Conservation (phyloP, 2,797 vertebrate species). For the Hipposideros larvatus region DNA sequence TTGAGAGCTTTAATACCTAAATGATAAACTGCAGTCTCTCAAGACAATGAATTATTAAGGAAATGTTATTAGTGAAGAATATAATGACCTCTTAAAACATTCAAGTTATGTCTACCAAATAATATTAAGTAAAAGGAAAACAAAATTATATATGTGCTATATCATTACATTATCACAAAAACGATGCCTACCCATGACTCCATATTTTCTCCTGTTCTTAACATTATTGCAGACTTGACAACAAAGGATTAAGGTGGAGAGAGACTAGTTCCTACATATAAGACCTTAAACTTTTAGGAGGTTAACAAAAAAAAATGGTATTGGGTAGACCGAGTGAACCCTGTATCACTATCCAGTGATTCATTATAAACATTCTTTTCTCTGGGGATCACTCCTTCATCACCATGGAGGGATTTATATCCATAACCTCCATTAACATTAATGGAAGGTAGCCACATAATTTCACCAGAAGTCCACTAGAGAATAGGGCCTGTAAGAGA, state of each 20-base stretch:
- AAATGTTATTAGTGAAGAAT: slow-evolving; percentile 60
- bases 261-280: slow-evolving; percentile 25
- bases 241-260: background rate
- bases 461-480: slow-evolving; percentile 77
- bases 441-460: slow-evolving; percentile 81
- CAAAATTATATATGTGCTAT: background rate
- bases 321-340: background rate
- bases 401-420: background rate
- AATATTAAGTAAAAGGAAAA: slow-evolving; percentile 52
- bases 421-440: slow-evolving; percentile 75
- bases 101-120: slow-evolving; percentile 36
- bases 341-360: slow-evolving; percentile 62
- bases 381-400: slow-evolving; percentile 78
- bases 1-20: slow-evolving; percentile 41
- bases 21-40: slow-evolving; percentile 41
- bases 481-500: slow-evolving; percentile 80
- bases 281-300: slow-evolving; percentile 64
- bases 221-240: background rate
- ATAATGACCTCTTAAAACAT: slow-evolving; percentile 29
- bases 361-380: slow-evolving; percentile 73
- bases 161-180: slow-evolving; percentile 24
- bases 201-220: background rate
- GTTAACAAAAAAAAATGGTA: slow-evolving; percentile 26
- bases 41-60: slow-evolving; percentile 64
- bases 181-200: background rate